Evolutionary conservation across 2,113 vertebrate species (phyloP), one percentile per base, ranked within the genome.

Genomic region (Patagioenas fasciata): DNA sequence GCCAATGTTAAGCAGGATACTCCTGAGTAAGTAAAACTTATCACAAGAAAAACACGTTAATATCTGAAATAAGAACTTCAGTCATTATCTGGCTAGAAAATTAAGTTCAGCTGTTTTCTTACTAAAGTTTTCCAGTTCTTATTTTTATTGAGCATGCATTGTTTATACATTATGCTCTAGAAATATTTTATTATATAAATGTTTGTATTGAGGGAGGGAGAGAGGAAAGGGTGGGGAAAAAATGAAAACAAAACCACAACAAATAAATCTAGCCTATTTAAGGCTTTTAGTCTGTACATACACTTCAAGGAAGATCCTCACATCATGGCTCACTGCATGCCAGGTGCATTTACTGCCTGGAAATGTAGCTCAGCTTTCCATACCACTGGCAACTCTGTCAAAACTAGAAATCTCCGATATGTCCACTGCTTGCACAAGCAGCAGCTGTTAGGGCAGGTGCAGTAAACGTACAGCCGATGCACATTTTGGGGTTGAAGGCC

Each of bases 181-280:
- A 95, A 94, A 85, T 80, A 82, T 57, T 94, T 94, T 80, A 66
- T 95, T 84, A 51, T 60, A 66, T 74, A 81, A 92, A 69, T 95
- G 79, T 91, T 96, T 97, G 75, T 81, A 57, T 57, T 86, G 70
- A 75, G n/a, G 60, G 42, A 94, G 66, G 65, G 88, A 94, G 66
- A 62, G 85, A 93, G 48, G 53, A 85, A 90, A 60, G 67, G 60
- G 20, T 77, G 75, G 73, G 61, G n/a, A n/a, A 5, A 17, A 91
- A 89, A 58, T 47, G 44, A 47, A 47, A 47, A 47, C 44, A 47
- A 71, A 57, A 0, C 0, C 57, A 74, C 57, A 78, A 32, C 42
- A 79, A 66, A 80, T 80, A 92, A 93, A 85, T 79, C 40, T 77
- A 56, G 26, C 6, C 5, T 57, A 23, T 66, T 93, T 91, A 62